Evolutionary conservation across 2,797 vertebrate genomes (phyloP).

Genomic region (Notolabrus celidotus): DNA sequence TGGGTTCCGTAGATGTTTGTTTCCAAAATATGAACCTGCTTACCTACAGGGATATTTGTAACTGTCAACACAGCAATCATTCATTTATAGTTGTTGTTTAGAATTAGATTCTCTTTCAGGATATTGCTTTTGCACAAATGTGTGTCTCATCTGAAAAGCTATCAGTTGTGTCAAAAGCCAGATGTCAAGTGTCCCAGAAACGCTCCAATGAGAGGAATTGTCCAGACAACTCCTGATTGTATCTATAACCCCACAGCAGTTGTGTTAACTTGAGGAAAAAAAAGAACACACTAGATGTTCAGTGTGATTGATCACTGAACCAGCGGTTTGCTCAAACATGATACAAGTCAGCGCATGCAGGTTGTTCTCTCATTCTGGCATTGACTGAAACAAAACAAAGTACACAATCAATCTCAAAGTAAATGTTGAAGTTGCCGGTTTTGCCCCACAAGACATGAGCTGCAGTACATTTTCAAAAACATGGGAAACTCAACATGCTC

Average conservation of each 20-base stretch:
- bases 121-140: neutral
- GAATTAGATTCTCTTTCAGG: neutral
- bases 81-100: neutral
- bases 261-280: constrained; percentile 11
- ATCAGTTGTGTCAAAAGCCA: neutral
- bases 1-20: too few relatives aligned
- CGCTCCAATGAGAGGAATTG: neutral
- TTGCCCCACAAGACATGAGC: too few relatives aligned
- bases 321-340: neutral
- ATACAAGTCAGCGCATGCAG: constrained; percentile 24
- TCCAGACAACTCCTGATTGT: neutral
- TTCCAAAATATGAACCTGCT: too few relatives aligned
- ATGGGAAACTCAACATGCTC: too few relatives aligned
- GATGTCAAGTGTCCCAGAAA: constrained; percentile 5
- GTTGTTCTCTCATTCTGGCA: constrained; percentile 10
- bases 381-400: constrained; percentile 27
- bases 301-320: constrained; percentile 25
- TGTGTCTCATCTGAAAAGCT: constrained; percentile 2
- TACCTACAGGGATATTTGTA: too few relatives aligned
- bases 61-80: neutral
- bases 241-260: constrained; percentile 2
- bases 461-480: too few relatives aligned
- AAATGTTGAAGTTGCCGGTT: too few relatives aligned
- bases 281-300: neutral
- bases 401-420: neutral